These are phyloP conservation scores for Bostrychus sinensis DNA, from an alignment of 2,113 vertebrate genomes.

Conservation along the genomic window DNA sequence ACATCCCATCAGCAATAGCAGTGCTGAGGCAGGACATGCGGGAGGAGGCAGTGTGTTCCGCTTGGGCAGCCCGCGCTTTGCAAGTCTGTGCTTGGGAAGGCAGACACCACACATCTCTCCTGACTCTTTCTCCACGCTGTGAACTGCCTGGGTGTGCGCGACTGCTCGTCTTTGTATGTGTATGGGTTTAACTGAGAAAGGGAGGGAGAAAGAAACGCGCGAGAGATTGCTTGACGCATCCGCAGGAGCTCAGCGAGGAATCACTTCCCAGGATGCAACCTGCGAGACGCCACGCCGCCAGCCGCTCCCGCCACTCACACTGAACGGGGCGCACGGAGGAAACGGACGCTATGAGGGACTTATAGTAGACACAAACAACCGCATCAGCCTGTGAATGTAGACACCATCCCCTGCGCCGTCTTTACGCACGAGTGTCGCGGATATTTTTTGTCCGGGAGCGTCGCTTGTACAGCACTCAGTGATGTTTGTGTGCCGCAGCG, in stretches of 20 bases:
- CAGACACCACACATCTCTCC: conserved; percentile 46
- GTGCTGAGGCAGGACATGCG: conserved; percentile 23
- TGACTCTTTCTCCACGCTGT: background rate
- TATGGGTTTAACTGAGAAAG: conserved; percentile 19
- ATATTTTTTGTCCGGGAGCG: conserved; percentile 47
- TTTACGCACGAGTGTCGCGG: conserved; percentile 48
- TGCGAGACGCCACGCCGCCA: conserved; percentile 52
- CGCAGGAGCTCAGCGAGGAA: conserved; percentile 38
- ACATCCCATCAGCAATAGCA: conserved; percentile 53
- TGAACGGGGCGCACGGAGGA: conserved; percentile 39
- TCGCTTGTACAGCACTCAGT: conserved; percentile 37
- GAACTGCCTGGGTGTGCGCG: conserved; percentile 26
- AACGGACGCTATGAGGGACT: conserved; percentile 3
- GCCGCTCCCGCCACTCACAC: conserved; percentile 38
- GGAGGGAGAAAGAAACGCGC: conserved; percentile 22
- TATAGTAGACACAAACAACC: background rate
- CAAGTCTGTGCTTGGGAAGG: conserved; percentile 59
- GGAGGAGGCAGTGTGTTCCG: conserved; percentile 71
- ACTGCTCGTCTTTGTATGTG: conserved; percentile 29
- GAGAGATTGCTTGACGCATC: conserved; percentile 57
- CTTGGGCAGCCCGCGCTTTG: conserved; percentile 76
- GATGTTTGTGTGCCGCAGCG: conserved; percentile 49
- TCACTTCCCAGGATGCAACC: conserved; percentile 63
- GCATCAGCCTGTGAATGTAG: conserved; percentile 22
- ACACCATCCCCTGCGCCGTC: conserved; percentile 11